Evolutionary conservation across 1,140 invertebrate species (phyloP), one percentile per base, ranked within the genome.

Genomic region (Augochlora pura): DNA sequence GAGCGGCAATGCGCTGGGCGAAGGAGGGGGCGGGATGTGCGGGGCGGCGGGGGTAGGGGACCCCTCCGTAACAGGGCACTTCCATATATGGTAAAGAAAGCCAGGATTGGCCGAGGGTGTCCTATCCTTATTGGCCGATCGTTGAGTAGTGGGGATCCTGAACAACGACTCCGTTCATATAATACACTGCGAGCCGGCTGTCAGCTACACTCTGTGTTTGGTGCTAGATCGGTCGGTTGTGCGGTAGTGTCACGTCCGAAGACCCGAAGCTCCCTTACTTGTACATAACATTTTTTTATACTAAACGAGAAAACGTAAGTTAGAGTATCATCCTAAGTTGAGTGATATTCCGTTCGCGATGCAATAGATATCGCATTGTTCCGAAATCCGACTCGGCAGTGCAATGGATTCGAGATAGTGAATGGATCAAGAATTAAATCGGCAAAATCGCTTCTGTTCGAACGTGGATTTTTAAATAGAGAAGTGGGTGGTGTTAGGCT

Each of bases 41-140:
- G 10, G 46, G 46, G 32, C 42, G 75, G 69, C 60, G 66, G 65
- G 57, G 59, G 70, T 79, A 76, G 62, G 46, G 71, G 54, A 84
- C 86, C 91, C 87, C 88, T 87, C 87, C 84, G 80, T 76, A 81
- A 83, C 81, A 83, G 87, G 87, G 83, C 85, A 88, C 89, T 94
- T 89, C 93, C 93, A 93, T 94, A 94, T 94, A 94, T 93, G 93
- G 93, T 93, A 91, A 94, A 93, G 92, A 93, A 91, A 90, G 88
- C 86, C 88, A 73, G 91, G 90, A 93, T 94, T 94, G 93, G 93
- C 84, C 87, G 90, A 91, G 87, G 88, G 84, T 90, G 87, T 88
- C 86, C 88, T 88, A 85, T 88, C 90, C 88, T 91, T 91, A 91
- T 91, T 91, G 91, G 90, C 87, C 83, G 84, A 85, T 84, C 59